These are phyloP conservation scores for Pseudopipra pipra DNA, from an alignment of 2,113 vertebrate species.

Conservation along the genomic window DNA sequence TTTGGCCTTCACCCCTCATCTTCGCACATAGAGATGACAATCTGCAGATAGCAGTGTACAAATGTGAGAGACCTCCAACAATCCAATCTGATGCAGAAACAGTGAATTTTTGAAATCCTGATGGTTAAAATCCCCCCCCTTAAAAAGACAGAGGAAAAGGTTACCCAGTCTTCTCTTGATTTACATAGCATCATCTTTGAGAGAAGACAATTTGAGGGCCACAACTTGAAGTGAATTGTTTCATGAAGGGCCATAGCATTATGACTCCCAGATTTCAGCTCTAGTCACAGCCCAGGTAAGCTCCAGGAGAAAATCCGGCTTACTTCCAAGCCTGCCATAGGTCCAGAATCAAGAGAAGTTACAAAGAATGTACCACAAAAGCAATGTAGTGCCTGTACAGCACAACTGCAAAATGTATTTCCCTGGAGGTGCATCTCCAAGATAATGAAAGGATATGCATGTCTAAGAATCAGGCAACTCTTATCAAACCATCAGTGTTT, in stretches of 20 bases:
- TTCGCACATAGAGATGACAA: neutral
- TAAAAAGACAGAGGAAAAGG: neutral
- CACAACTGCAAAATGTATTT: neutral
- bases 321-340: neutral
- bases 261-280: neutral
- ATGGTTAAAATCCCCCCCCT: neutral
- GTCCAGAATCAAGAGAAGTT: neutral
- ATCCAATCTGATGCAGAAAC: neutral
- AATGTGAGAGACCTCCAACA: neutral
- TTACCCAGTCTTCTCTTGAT: neutral
- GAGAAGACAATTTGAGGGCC: neutral
- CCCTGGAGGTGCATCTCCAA: neutral
- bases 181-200: neutral
- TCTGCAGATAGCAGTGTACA: neutral
- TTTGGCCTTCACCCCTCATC: neutral
- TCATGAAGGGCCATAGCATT: neutral
- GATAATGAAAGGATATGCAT: neutral
- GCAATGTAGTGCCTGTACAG: neutral
- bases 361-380: neutral
- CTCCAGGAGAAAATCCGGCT: neutral
- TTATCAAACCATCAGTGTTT: rapidly evolving
- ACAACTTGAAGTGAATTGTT: neutral
- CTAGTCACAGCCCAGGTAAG: neutral
- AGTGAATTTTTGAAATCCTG: neutral
- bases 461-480: neutral